A percentile compares a stretch with the other conserved stretches of the same genome.
phyloP scores from a whole-genome alignment of 2,113 vertebrate species.

The Falco punctatus region DNA sequence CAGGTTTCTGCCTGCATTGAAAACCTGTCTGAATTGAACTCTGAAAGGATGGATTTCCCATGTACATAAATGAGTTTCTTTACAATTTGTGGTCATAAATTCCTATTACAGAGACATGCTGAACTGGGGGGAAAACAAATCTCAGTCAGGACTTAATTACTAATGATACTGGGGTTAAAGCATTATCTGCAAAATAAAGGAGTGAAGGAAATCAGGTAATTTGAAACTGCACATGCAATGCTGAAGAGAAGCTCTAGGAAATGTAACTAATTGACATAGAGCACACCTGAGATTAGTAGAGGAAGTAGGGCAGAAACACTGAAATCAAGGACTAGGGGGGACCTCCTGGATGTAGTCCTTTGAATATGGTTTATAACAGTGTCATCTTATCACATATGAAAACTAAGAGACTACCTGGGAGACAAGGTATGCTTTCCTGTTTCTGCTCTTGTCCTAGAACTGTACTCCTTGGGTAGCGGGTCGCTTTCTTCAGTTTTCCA shows the following conservation, averaged over 20 bases:
- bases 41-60: neutral
- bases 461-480: accelerated
- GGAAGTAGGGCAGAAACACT: neutral
- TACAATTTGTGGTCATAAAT: neutral
- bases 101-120: neutral
- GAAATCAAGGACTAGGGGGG: neutral
- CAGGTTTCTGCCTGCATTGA: neutral
- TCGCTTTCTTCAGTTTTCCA: neutral
- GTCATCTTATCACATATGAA: no score
- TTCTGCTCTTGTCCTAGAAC: neutral
- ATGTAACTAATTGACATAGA: neutral
- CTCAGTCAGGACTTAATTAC: neutral
- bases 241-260: neutral
- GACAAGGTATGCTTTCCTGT: accelerated
- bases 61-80: neutral
- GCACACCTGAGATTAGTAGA: neutral
- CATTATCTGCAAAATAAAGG: neutral
- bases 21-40: neutral
- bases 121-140: neutral
- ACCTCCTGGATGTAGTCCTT: no score
- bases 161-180: neutral
- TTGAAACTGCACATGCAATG: neutral
- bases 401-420: neutral
- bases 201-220: no score
- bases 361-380: accelerated